Percentiles rank a stretch among this genome's conserved stretches.
Evolutionary conservation across 2,888 invertebrate genomes (phyloP).

Genomic region (Drosophila conformis): DNA sequence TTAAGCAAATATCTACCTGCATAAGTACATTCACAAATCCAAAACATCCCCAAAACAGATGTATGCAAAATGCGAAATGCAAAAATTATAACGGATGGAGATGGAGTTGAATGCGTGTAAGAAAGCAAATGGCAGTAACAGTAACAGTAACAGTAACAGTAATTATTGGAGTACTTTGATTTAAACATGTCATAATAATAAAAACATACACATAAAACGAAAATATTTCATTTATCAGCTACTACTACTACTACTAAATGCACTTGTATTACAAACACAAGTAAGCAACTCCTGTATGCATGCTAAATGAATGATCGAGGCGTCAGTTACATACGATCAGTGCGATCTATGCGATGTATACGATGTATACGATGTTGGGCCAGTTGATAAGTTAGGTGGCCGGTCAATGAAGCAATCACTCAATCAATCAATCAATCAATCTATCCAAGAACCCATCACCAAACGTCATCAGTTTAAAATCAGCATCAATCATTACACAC

Average conservation of each 20-base stretch:
- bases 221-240: constrained; percentile 65
- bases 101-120: constrained; percentile 46
- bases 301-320: constrained; percentile 13
- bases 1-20: constrained; percentile 28
- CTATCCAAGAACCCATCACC: constrained; percentile 12
- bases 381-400: constrained; percentile 5
- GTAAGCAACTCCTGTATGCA: constrained; percentile 11
- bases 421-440: constrained; percentile 14
- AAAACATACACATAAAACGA: constrained; percentile 68
- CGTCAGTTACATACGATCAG: neutral
- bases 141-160: constrained; percentile 53
- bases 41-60: constrained; percentile 15
- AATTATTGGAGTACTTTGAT: constrained; percentile 49
- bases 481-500: constrained; percentile 23
- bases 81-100: constrained; percentile 3
- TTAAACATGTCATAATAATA: constrained; percentile 63
- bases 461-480: constrained; percentile 1
- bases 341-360: neutral
- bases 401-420: constrained; percentile 26
- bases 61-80: constrained; percentile 17
- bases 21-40: constrained; percentile 21
- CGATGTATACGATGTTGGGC: constrained; percentile 2
- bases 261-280: neutral
- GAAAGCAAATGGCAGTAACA: constrained; percentile 43
- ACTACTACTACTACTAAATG: constrained; percentile 7